phyloP scores from a whole-genome alignment of 2,797 vertebrate genomes.

The Notolepis coatsorum region DNA sequence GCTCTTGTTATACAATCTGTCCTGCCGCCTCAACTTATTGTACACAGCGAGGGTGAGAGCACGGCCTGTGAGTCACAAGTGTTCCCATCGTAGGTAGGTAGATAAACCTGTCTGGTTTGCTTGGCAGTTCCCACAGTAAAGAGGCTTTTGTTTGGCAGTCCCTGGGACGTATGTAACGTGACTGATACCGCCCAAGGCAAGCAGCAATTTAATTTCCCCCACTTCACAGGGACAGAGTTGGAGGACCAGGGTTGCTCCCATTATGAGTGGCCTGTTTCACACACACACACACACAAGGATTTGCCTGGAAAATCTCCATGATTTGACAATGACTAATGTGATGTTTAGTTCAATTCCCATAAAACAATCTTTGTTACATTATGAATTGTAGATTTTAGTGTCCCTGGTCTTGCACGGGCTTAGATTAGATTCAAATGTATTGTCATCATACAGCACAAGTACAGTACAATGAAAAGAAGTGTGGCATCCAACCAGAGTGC shows the following conservation, averaged over 20 bases:
- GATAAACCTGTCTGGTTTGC: constrained; percentile 78
- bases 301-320: too few relatives aligned
- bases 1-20: constrained; percentile 72
- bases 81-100: constrained; percentile 76
- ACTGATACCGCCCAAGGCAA: constrained; percentile 37
- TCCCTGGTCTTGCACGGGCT: too few relatives aligned
- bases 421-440: too few relatives aligned
- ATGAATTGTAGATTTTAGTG: too few relatives aligned
- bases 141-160: constrained; percentile 54
- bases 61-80: constrained; percentile 74
- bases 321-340: too few relatives aligned
- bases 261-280: not conserved
- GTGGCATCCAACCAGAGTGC: too few relatives aligned
- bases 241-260: constrained; percentile 1
- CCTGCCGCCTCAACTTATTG: constrained; percentile 66
- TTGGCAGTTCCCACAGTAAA: constrained; percentile 63
- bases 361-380: too few relatives aligned
- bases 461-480: too few relatives aligned
- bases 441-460: too few relatives aligned
- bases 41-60: constrained; percentile 64
- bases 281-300: too few relatives aligned
- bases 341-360: too few relatives aligned
- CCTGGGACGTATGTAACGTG: constrained; percentile 48
- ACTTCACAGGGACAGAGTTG: constrained; percentile 10
- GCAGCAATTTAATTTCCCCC: constrained; percentile 10